A percentile compares a stretch with the other conserved stretches of the same genome.
phyloP scores from a whole-genome alignment of 92 coral and sea anemone genomes.

The Heteractis magnifica region DNA sequence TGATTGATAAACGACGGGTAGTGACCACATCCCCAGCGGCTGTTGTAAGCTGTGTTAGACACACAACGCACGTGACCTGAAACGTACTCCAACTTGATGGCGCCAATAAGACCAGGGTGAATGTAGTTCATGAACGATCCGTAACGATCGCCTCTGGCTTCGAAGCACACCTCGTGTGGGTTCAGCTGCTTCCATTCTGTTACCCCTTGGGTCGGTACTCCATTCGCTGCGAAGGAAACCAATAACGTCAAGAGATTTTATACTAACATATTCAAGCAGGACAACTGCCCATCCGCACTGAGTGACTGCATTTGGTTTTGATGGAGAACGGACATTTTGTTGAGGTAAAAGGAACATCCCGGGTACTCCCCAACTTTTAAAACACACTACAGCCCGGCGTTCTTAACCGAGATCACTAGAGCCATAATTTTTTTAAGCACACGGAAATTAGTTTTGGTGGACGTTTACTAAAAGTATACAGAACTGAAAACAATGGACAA shows the following conservation, averaged over 20 bases:
- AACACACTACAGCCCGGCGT: too few relatives aligned
- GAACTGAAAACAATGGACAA: too few relatives aligned
- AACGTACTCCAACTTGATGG: conserved; percentile 28
- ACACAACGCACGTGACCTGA: conserved; percentile 50
- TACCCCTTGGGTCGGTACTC: background rate
- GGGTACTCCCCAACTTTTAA: too few relatives aligned
- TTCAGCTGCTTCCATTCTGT: conserved; percentile 48
- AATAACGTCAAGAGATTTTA: background rate
- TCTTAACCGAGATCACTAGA: too few relatives aligned
- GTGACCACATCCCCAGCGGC: conserved; percentile 74
- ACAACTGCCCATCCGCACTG: too few relatives aligned
- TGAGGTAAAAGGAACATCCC: too few relatives aligned
- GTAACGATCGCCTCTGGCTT: conserved; percentile 41
- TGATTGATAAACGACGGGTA: conserved; percentile 15
- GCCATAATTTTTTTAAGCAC: too few relatives aligned
- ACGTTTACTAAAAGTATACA: too few relatives aligned
- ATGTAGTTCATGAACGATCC: conserved; percentile 42
- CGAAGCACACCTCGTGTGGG: conserved; percentile 41
- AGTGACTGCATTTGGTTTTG: too few relatives aligned
- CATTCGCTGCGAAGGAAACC: background rate
- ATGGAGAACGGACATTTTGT: too few relatives aligned
- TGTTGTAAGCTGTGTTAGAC: conserved; percentile 58
- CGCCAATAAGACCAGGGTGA: conserved; percentile 40
- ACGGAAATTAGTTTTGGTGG: too few relatives aligned
- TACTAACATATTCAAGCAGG: background rate